phyloP scores from a whole-genome alignment of 2,888 invertebrate genomes.

The Fissipunctia ypsillon region DNA sequence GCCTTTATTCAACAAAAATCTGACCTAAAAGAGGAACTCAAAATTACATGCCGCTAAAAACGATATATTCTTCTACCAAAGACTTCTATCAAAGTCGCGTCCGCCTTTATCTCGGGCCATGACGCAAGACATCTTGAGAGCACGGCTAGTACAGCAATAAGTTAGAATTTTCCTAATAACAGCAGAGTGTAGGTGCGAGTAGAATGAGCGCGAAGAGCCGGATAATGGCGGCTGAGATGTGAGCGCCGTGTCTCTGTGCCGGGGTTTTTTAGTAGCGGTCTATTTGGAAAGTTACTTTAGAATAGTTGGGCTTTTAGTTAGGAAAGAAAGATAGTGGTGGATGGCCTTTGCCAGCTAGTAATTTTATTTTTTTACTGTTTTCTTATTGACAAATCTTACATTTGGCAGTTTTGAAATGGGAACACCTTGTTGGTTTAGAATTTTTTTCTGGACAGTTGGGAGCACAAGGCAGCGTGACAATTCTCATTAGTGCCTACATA shows the following conservation, averaged over 20 bases:
- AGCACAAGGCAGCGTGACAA: too few relatives aligned
- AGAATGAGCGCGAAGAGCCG: constrained; percentile 61
- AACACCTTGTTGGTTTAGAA: not conserved
- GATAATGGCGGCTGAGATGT: constrained; percentile 64
- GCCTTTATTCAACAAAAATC: not conserved
- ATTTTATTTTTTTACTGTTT: too few relatives aligned
- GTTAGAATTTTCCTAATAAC: constrained; percentile 88
- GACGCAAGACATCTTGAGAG: constrained; percentile 68
- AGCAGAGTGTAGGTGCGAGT: constrained; percentile 64
- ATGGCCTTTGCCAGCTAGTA: not conserved
- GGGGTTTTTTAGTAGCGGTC: constrained; percentile 42
- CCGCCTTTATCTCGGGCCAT: constrained; percentile 61
- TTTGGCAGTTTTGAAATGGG: not conserved
- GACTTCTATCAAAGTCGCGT: not conserved
- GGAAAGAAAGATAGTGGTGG: not conserved
- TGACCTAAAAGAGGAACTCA: not conserved
- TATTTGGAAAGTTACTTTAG: constrained; percentile 38
- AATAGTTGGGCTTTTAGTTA: constrained; percentile 5
- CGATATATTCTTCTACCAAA: too few relatives aligned
- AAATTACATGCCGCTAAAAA: not conserved
- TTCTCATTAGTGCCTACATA: too few relatives aligned
- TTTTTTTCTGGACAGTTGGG: too few relatives aligned
- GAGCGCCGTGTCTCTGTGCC: constrained; percentile 36
- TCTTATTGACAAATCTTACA: not conserved
- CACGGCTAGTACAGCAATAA: constrained; percentile 82